Evolutionary conservation across 2,888 invertebrate genomes (phyloP).

Genomic region (Calameuta idolon): DNA sequence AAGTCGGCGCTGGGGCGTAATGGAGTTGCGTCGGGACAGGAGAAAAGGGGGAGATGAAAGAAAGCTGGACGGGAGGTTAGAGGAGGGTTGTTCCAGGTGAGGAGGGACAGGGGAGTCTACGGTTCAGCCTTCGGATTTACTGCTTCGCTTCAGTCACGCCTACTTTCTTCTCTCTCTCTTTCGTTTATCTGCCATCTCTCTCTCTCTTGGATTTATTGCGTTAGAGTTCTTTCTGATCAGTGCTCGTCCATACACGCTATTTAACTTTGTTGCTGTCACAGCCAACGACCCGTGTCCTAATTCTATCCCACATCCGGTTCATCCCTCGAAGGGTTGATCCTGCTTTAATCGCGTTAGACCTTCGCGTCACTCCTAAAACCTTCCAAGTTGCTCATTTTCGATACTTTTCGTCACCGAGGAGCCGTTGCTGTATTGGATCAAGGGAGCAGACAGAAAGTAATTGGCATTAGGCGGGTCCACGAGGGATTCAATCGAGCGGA

Average conservation of each 20-base stretch:
- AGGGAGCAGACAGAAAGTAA: too few relatives aligned
- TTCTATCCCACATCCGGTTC: neutral
- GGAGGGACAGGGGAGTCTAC: neutral
- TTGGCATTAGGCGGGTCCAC: too few relatives aligned
- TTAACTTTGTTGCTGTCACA: constrained; percentile 1
- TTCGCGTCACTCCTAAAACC: neutral
- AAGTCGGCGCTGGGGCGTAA: neutral
- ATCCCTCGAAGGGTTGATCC: neutral
- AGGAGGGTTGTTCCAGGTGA: neutral
- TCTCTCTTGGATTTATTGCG: neutral
- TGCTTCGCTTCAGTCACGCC: too few relatives aligned
- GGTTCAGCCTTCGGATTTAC: neutral
- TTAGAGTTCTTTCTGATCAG: neutral
- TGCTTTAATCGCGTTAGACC: constrained; percentile 4
- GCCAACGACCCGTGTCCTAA: neutral
- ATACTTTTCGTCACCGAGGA: neutral
- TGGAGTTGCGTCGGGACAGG: neutral
- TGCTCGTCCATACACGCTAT: neutral
- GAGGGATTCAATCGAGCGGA: too few relatives aligned
- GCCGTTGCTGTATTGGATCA: neutral
- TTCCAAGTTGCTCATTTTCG: neutral
- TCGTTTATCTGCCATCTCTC: too few relatives aligned
- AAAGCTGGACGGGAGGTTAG: neutral
- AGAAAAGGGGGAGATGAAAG: neutral
- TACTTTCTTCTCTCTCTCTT: too few relatives aligned